Evolutionary conservation across 2,113 vertebrate species (phyloP), one percentile per base, ranked within the genome.

Genomic region (Festucalex cinctus): DNA sequence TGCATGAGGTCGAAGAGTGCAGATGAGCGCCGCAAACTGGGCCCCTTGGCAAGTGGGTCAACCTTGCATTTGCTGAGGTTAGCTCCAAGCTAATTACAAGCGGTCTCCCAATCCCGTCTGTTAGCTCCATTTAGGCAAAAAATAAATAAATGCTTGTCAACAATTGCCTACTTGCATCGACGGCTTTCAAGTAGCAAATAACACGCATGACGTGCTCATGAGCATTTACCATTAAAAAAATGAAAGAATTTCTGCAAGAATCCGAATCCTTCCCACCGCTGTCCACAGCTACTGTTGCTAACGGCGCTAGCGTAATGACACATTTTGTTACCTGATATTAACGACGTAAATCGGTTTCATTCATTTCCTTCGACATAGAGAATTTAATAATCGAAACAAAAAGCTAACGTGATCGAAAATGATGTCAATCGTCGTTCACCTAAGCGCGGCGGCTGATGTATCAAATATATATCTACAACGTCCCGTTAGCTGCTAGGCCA

Each of bases 1-100:
- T 53, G 17, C 24, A 63, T 70, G 68, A 35, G 41, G 68, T 70
- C 54, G 46, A 48, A 53, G 65, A 63, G 53, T 57, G 58, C 71
- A 43, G 32, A 68, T 24, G 65, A 61, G 60, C 65, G 72, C 6
- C 53, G 72, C 46, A 22, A 77, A 79, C 66, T 71, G 76, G 81
- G 82, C 82, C 78, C 73, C 24, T 36, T 63, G 54, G 75, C 85
- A 88, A 87, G 66, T 87, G 84, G 84, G 85, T 86, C 85, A 87
- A 64, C 64, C 76, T 73, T 53, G 72, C 68, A 41, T 32, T 68
- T 32, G 82, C 83, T 78, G 76, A 46, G 37, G 71, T 74, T 88
- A 83, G 80, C 79, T 13, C 68, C 77, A 74, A 80, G 69, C 76
- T 71, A 28, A 37, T 58, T 46, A 43, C 60, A 14, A 65, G 22